A percentile compares a stretch with the other conserved stretches of the same genome.
These are phyloP conservation scores for Pheosia gnoma DNA, from an alignment of 2,888 invertebrate species.

Conservation along the genomic window DNA sequence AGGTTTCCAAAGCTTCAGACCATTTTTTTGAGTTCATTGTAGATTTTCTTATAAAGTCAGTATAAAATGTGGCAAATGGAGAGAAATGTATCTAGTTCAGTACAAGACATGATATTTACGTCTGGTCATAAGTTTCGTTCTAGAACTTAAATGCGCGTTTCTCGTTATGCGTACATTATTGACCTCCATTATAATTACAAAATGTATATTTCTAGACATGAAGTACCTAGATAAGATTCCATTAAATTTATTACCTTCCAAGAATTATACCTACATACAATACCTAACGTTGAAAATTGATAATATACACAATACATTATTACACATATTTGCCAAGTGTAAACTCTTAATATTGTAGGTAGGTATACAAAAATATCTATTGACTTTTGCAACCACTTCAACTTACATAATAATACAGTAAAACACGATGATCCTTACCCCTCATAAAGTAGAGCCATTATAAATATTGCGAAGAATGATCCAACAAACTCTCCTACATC, in stretches of 20 bases:
- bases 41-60: too few relatives aligned
- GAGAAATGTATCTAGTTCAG: too few relatives aligned
- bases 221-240: background rate
- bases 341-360: background rate
- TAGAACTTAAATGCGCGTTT: too few relatives aligned
- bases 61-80: too few relatives aligned
- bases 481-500: conserved; percentile 91
- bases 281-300: background rate
- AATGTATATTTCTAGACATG: background rate
- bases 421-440: conserved; percentile 85
- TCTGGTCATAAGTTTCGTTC: too few relatives aligned
- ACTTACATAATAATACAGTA: conserved; percentile 5
- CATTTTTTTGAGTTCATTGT: too few relatives aligned
- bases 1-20: too few relatives aligned
- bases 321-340: too few relatives aligned
- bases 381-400: background rate
- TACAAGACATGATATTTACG: too few relatives aligned
- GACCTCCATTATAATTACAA: background rate
- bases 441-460: conserved; percentile 97
- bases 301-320: background rate
- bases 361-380: background rate
- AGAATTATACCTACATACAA: background rate
- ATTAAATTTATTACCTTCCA: background rate
- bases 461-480: conserved; percentile 95
- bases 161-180: background rate